Conservation (phyloP, 2,113 vertebrate genomes). For the Brachyhypopomus occidentalis region DNA sequence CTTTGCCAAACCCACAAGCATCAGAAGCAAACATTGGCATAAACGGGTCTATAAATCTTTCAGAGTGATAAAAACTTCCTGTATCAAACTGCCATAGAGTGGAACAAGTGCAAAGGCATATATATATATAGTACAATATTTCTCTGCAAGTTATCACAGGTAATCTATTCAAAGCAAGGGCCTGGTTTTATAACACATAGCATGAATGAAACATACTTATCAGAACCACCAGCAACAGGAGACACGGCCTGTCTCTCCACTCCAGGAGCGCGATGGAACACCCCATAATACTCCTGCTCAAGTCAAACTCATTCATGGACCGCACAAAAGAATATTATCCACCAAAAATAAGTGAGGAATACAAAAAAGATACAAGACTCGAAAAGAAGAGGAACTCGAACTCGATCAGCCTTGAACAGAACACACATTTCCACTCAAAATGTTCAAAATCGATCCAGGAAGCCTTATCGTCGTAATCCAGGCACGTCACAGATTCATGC, state of each 20-base stretch:
- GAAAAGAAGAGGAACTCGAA: not conserved
- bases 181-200: slow-evolving; percentile 7
- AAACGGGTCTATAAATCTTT: slow-evolving; percentile 23
- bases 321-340: slow-evolving; percentile 37
- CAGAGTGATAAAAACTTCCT: slow-evolving; percentile 1
- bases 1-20: not conserved
- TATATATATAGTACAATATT: not conserved
- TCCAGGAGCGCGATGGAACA: slow-evolving; percentile 69
- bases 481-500: slow-evolving; percentile 32
- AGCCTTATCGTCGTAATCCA: slow-evolving; percentile 41
- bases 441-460: not conserved
- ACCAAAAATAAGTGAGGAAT: slow-evolving; percentile 33
- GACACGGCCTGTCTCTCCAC: slow-evolving; percentile 61
- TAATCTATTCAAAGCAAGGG: slow-evolving; percentile 30
- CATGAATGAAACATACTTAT: slow-evolving; percentile 73
- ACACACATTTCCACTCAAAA: slow-evolving; percentile 10
- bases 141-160: not conserved
- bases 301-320: slow-evolving; percentile 64
- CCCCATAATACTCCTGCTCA: slow-evolving; percentile 76
- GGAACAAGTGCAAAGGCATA: not conserved
- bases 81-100: not conserved
- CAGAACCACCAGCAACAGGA: slow-evolving; percentile 67
- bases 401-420: slow-evolving; percentile 3
- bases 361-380: not conserved
- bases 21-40: not conserved